These are phyloP conservation scores for Holothuria leucospilota DNA, from an alignment of 53 echinoderm and acorn worm genomes.

Conservation along the genomic window DNA sequence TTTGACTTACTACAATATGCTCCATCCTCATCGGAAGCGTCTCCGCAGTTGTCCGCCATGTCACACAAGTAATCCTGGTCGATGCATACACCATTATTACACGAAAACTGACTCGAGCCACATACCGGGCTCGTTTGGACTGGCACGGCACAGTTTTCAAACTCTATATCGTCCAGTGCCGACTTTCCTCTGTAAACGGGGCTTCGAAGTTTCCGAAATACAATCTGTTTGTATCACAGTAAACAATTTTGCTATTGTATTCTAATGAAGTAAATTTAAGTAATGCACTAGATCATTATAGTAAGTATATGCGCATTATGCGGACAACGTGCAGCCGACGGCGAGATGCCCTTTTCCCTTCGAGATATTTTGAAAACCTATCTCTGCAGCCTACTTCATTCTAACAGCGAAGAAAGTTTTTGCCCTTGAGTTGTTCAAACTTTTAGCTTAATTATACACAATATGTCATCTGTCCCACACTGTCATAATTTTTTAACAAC, in stretches of 20 bases:
- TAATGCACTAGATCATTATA: no score
- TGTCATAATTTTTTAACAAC: no score
- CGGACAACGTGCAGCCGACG: no score
- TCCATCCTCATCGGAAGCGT: slow-evolving; percentile 11
- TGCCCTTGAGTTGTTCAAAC: no score
- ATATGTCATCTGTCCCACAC: no score
- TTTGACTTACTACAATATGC: slow-evolving; percentile 21
- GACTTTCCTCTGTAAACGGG: slow-evolving; percentile 76
- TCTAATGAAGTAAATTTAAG: no score
- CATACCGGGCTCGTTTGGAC: slow-evolving; percentile 60
- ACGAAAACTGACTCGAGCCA: neutral
- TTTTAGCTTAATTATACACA: no score
- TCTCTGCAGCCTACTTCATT: no score
- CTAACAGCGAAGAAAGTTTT: no score
- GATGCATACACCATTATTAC: slow-evolving; percentile 44
- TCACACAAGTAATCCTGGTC: neutral
- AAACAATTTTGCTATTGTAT: neutral
- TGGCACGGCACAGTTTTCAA: slow-evolving; percentile 67
- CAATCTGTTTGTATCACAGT: slow-evolving; percentile 42
- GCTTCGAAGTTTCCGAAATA: slow-evolving; percentile 71
- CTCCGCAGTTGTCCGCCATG: slow-evolving; percentile 50
- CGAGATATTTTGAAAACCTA: no score
- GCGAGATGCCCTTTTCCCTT: no score
- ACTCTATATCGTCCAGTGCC: slow-evolving; percentile 75
- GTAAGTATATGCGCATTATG: no score